These are phyloP conservation scores for Danio rerio DNA, from an alignment of 2,113 vertebrate species.

Conservation along the genomic window DNA sequence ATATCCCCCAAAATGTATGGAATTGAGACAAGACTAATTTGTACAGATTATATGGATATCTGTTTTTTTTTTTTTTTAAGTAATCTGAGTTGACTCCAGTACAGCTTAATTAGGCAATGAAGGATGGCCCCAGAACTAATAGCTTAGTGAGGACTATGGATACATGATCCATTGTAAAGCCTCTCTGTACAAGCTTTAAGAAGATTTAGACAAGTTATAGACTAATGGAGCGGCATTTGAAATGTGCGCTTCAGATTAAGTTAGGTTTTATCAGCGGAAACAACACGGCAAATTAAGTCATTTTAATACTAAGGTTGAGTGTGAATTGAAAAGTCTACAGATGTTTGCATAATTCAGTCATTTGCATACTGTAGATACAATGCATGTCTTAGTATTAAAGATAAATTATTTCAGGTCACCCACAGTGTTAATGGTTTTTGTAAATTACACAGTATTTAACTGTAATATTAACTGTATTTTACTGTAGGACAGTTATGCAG, in stretches of 20 bases:
- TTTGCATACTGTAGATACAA: neutral
- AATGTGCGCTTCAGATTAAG: constrained; percentile 59
- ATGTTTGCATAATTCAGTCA: neutral
- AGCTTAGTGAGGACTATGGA: constrained; percentile 60
- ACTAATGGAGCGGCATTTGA: constrained; percentile 76
- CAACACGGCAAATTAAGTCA: neutral
- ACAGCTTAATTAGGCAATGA: neutral
- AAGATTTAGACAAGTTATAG: constrained; percentile 72
- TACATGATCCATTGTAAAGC: constrained; percentile 51
- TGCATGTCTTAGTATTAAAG: neutral
- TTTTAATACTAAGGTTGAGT: neutral
- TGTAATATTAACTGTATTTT: too few relatives aligned
- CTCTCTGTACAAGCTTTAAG: constrained; percentile 57
- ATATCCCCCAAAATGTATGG: constrained; percentile 13
- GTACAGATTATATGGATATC: constrained; percentile 1
- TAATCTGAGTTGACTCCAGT: neutral
- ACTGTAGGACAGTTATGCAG: too few relatives aligned
- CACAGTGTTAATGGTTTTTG: too few relatives aligned
- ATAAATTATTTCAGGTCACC: neutral
- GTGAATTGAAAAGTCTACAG: neutral
- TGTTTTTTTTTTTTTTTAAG: neutral
- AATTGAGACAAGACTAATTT: constrained; percentile 8
- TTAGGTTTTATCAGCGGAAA: constrained; percentile 53
- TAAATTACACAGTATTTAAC: too few relatives aligned
- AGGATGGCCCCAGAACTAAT: constrained; percentile 7